Evolutionary conservation across 1,140 invertebrate species (phyloP).

Genomic region (Neodiprion virginianus): DNA sequence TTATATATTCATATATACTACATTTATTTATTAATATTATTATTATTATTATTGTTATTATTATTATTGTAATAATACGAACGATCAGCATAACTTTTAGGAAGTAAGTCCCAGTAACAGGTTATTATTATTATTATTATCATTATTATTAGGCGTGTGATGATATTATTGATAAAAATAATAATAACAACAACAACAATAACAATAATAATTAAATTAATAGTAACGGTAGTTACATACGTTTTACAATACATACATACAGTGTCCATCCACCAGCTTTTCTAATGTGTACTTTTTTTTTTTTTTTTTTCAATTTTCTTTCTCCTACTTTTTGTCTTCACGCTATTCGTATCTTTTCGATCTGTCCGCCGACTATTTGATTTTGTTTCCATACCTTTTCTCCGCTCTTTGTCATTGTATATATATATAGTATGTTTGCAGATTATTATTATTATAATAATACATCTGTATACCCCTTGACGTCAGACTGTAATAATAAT

Average conservation of each 20-base stretch:
- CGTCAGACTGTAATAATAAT: no score
- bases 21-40: slow-evolving; percentile 26
- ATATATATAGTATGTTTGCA: no score
- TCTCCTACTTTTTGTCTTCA: background rate
- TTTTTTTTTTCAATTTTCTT: slow-evolving; percentile 1
- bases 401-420: background rate
- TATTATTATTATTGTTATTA: slow-evolving; percentile 23
- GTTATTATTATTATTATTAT: slow-evolving; percentile 6
- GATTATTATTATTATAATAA: no score
- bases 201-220: slow-evolving; percentile 45
- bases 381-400: background rate
- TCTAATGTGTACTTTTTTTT: slow-evolving; percentile 11
- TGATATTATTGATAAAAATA: slow-evolving; percentile 44
- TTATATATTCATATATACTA: slow-evolving; percentile 32
- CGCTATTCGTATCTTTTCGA: background rate
- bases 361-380: background rate
- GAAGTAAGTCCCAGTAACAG: slow-evolving; percentile 29
- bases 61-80: slow-evolving; percentile 20
- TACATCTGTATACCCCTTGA: no score
- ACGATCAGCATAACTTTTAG: slow-evolving; percentile 40
- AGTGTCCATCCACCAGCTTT: slow-evolving; percentile 44
- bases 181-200: slow-evolving; percentile 30
- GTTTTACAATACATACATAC: slow-evolving; percentile 58
- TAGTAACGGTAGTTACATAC: slow-evolving; percentile 55
- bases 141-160: slow-evolving; percentile 27